Percentiles rank a stretch among this genome's conserved stretches.
Evolutionary conservation across 1,140 invertebrate genomes (phyloP).

Genomic region (Papilio polytes): DNA sequence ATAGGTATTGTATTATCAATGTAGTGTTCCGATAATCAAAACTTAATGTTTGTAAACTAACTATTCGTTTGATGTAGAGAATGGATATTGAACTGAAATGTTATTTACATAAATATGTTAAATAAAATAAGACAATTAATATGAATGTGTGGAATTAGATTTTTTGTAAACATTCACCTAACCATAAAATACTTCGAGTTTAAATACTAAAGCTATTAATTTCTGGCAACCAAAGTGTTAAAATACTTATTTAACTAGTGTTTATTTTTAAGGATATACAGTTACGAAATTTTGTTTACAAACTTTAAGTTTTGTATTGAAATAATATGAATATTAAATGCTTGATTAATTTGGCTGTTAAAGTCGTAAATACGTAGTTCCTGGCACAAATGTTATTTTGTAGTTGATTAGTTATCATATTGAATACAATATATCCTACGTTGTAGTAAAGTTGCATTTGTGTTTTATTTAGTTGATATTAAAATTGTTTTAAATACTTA

Average conservation of each 20-base stretch:
- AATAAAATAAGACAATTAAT: too few species aligned
- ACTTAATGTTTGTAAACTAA: background rate
- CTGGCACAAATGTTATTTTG: constrained; percentile 33
- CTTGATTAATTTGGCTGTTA: background rate
- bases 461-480: constrained; percentile 35
- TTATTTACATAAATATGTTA: too few species aligned
- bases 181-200: too few species aligned
- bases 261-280: too few species aligned
- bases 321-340: background rate
- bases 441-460: constrained; percentile 31
- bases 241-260: too few species aligned
- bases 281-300: background rate
- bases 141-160: too few species aligned
- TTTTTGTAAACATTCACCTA: too few species aligned
- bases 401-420: constrained; percentile 31
- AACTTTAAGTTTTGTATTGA: background rate
- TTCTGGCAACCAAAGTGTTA: too few species aligned
- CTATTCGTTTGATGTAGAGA: too few species aligned
- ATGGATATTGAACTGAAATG: too few species aligned
- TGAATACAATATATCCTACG: constrained; percentile 14
- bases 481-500: constrained; percentile 32
- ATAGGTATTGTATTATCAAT: background rate
- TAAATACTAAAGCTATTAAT: too few species aligned
- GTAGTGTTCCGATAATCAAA: background rate
- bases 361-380: constrained; percentile 19